Conservation (phyloP, 1,140 invertebrate genomes). For the silkworm (Bombyx mori) region DNA sequence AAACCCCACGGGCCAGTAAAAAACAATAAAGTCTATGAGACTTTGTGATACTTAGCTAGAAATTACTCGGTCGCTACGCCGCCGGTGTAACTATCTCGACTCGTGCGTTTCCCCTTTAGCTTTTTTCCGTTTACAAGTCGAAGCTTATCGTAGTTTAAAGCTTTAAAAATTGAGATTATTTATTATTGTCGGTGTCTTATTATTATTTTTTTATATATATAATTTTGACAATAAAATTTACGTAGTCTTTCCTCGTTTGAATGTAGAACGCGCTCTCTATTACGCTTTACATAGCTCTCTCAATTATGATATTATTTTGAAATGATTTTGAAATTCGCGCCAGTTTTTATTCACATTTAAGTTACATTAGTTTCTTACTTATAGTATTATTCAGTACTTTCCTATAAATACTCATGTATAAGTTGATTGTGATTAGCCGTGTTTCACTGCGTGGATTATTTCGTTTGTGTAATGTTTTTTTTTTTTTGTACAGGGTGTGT, state of each 20-base stretch:
- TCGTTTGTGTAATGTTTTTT: no score
- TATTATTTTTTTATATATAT: slow-evolving; percentile 46
- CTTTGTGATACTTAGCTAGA: slow-evolving; percentile 65
- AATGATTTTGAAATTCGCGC: no score
- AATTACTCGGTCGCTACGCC: slow-evolving; percentile 17
- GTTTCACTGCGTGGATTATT: no score
- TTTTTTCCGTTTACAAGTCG: slow-evolving; percentile 9
- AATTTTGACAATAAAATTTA: slow-evolving; percentile 27
- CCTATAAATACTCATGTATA: no score
- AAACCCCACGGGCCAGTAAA: slow-evolving; percentile 62
- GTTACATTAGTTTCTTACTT: no score
- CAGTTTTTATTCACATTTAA: no score
- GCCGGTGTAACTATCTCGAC: slow-evolving; percentile 15
- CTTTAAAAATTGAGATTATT: slow-evolving; percentile 70
- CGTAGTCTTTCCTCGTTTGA: slow-evolving; percentile 8
- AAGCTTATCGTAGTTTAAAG: slow-evolving; percentile 51
- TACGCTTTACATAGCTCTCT: slow-evolving; percentile 27
- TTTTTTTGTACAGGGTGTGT: no score
- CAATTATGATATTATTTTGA: slow-evolving; percentile 14
- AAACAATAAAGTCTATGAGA: slow-evolving; percentile 58
- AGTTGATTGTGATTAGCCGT: no score
- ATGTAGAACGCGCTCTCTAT: slow-evolving; percentile 12
- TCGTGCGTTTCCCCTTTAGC: slow-evolving; percentile 32
- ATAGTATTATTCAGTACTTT: no score
- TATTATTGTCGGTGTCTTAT: slow-evolving; percentile 25